Base-by-base conservation (phyloP, 2,888 invertebrate species). In the Philereme vetulata region DNA sequence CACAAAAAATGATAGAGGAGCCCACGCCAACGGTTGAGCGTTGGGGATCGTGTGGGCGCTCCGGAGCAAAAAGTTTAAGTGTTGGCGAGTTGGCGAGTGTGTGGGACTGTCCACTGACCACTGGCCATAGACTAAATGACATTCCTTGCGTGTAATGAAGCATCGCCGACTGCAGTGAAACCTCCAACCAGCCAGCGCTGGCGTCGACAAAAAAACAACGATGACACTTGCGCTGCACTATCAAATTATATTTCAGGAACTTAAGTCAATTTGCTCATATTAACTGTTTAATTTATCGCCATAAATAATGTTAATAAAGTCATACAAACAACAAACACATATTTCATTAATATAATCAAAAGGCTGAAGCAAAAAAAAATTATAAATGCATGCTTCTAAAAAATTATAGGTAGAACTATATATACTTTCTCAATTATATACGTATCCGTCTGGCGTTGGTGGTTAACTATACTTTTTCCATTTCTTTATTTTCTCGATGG, bases 91-190 rank as follows among this genome's bases (percentile, higher is more conserved):
- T 21, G 43, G 50, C 46, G 49, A 33, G 43, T 43, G 48, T 38
- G 53, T 11, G 54, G 11, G 68, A 21, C 21, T 21, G 21, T 21
- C 21, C 21, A 21, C 21, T 21, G 21, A 21, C 61, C 60, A 46
- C 60, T 65, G 64, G 45, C 74, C 74, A 67, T 72, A 72, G 71
- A 81, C 81, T 62, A 78, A 81, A 78, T 82, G 75, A 78, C 87
- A 90, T 90, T 85, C 89, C 87, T 43, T 46, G 65, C 47, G 70
- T 57, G 77, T 79, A 84, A 85, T 90, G 81, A 80, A 82, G 88
- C 88, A 84, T 71, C 59, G 51, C 63, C 61, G 48, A 10, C 53
- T 10, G 36, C 47, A 51, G 58, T 57, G 60, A 64, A 66, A 65
- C 67, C 65, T 49, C 44, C 51, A 34, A 48, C 42, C 53, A 33